Evolutionary conservation across 1,140 invertebrate genomes (phyloP), one percentile per base, ranked within the genome.

Genomic region (Macrostomum lignano): DNA sequence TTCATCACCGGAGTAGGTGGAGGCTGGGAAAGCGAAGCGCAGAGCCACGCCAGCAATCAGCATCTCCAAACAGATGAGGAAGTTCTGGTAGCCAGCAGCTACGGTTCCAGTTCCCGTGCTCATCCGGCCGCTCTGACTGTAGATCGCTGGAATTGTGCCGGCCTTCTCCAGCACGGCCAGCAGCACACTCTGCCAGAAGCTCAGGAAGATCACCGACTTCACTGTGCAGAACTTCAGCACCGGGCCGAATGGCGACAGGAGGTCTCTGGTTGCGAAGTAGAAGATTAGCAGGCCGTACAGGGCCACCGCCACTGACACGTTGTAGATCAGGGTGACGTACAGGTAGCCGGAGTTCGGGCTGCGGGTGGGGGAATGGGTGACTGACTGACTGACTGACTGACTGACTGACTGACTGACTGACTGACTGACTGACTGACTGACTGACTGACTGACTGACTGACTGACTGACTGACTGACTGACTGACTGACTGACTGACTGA

Each of bases 141-240:
- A n/a, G 40, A 84, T 68, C 1, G 81, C 74, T 36, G 76, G 73
- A 42, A 94, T 91, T 35, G 86, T 70, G 44, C 77, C 73, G 0
- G 76, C 76, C 57, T 88, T 88, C 61, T 93, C 88, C 36, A 98
- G 64, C 40, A 96, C 75, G 44, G 88, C 86, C 44, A 98, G 60
- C 24, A 82, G 66, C 15, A 96, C 82, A 88, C 82, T 88, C 76
- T 98, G 91, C 91, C 91, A 98, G 53, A 98, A 98, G 29, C 86
- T 94, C 37, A 98, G 65, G 59, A 98, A 98, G 52, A 98, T 96
- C 42, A 96, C 79, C 39, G 84, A 88, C 55, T 98, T 98, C 42
- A 98, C 81, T 15, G 84, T 94, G 55, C 78, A 86, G 63, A 98
- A 98, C 60, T 98, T 98, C 40, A 94, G 66, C 21, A 98, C 76